Evolutionary conservation across 2,888 invertebrate genomes (phyloP).

Genomic region (Dendrolimus pini): DNA sequence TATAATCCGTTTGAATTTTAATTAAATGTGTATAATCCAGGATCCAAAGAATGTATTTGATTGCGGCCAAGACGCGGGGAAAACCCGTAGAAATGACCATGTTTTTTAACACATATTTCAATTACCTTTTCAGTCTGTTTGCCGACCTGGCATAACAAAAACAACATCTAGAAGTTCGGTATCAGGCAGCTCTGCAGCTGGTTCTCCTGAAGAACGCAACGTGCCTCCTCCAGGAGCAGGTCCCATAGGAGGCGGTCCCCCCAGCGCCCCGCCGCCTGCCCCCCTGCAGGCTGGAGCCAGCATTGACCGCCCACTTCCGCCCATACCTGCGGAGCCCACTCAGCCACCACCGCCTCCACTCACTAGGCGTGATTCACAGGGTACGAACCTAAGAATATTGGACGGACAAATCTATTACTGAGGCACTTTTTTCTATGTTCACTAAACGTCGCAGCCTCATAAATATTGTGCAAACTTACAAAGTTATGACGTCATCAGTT

Average conservation of each 20-base stretch:
- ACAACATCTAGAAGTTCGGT: conserved; percentile 64
- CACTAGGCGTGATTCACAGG: conserved; percentile 82
- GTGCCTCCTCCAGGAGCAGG: conserved; percentile 34
- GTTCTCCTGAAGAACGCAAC: conserved; percentile 60
- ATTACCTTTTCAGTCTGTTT: conserved; percentile 47
- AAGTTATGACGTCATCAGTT: no score
- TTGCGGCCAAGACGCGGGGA: no score
- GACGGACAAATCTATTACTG: not conserved
- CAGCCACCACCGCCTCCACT: conserved; percentile 68
- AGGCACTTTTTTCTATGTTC: conserved; percentile 2
- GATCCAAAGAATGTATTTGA: no score
- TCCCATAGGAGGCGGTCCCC: conserved; percentile 26
- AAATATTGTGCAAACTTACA: no score
- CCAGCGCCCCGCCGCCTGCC: conserved; percentile 55
- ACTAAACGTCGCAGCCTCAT: no score
- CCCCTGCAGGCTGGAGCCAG: conserved; percentile 57
- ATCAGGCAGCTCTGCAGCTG: conserved; percentile 67
- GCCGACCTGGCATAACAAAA: conserved; percentile 63
- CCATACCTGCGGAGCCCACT: conserved; percentile 75
- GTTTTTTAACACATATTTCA: not conserved
- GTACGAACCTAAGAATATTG: conserved; percentile 37
- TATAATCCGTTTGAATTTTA: no score
- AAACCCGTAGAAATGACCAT: no score
- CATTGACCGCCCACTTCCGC: conserved; percentile 77
- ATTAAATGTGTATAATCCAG: no score